Evolutionary conservation across 2,797 vertebrate species (phyloP), one percentile per base, ranked within the genome.

Genomic region (Lagothrix lagotricha): DNA sequence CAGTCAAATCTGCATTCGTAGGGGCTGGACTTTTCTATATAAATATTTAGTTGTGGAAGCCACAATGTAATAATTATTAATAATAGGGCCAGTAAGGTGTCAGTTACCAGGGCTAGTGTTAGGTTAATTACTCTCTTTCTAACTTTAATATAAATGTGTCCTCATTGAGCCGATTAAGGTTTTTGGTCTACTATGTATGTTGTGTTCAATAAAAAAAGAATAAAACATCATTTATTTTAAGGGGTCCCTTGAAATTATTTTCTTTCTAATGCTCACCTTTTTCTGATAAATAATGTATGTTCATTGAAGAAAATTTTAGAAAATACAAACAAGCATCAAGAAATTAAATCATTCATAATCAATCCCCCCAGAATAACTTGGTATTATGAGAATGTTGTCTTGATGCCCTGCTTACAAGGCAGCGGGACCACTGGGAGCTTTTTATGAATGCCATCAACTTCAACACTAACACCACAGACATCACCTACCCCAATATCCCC

Each of bases 261-360:
- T 94, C 26, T 77, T 88, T 77, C 89, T 58, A 81, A 94, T 2
- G 20, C 12, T 90, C 77, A 94, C 48, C 39, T 96, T 76, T 87
- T 90, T 41, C 48, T 52, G 26, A 52, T 48, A 54, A 75, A 90
- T 33, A 22, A 46, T 14, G 44, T 48, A 15, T 26, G 48, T 19
- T 67, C 72, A n/a, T 54, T 79, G 22, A 26, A 79, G n/a, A 93
- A 89, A 96, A 93, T 14, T 88, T 44, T 58, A 19, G 70, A 88
- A 88, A 77, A 89, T 58, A 89, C 54, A 89, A 57, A 19, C 14
- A 76, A 44, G 13, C 57, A 82, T 57, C 52, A 30, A 75, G 70
- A 93, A 46, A 92, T 44, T 46, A 33, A 95, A 80, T 41, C 2
- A 5, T 81, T 79, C 52, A 28, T 46, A 72, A 67, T n/a, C 67